These are phyloP conservation scores for Anniella stebbinsi DNA, from an alignment of 2,797 vertebrate genomes.

Conservation along the genomic window DNA sequence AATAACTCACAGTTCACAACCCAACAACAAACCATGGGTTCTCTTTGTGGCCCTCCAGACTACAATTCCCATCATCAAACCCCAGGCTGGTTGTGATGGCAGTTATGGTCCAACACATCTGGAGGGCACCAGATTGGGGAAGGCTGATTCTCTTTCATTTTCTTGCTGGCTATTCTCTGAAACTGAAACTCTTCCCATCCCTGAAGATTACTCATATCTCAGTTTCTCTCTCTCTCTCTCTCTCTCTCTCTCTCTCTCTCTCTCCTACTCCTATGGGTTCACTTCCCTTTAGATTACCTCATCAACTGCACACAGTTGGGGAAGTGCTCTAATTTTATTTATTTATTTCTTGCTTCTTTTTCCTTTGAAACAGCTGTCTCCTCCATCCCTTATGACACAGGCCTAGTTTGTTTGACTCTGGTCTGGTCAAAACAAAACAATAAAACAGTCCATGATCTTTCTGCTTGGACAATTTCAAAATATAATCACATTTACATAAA, in stretches of 20 bases:
- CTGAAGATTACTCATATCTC: neutral
- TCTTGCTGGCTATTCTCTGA: neutral
- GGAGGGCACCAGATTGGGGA: neutral
- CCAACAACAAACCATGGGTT: neutral
- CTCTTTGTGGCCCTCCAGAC: neutral
- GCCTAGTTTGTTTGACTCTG: neutral
- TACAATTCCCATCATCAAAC: neutral
- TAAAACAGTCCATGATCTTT: neutral
- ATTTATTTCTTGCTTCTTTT: neutral
- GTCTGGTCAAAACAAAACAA: too few species aligned
- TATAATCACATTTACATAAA: neutral
- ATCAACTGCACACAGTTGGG: slow-evolving; percentile 3
- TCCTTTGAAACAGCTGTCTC: neutral
- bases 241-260: neutral
- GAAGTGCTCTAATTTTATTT: neutral
- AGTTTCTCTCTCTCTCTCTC: neutral
- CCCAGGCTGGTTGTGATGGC: neutral
- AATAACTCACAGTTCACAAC: too few species aligned
- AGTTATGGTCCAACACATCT: neutral
- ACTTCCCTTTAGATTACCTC: slow-evolving; percentile 17
- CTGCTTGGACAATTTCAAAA: neutral
- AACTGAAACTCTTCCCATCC: slow-evolving; percentile 9
- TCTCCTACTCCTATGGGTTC: neutral
- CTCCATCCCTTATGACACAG: neutral
- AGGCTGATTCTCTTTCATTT: slow-evolving; percentile 1